These are phyloP conservation scores for Poecilia wingei DNA, from an alignment of 2,797 vertebrate genomes.

Conservation along the genomic window DNA sequence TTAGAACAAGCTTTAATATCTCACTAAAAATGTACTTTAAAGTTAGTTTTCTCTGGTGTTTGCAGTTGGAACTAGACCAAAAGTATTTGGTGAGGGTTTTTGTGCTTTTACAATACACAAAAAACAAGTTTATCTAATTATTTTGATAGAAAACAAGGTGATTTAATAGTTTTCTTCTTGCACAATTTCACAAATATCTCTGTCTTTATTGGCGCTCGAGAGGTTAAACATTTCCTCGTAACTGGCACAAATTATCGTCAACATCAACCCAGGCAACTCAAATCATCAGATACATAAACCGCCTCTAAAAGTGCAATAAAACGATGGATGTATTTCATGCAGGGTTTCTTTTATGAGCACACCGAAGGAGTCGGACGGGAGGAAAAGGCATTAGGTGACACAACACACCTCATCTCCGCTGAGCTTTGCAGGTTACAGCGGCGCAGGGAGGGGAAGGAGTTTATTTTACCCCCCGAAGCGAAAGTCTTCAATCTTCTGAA, in stretches of 20 bases:
- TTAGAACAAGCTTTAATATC: no score
- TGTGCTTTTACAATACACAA: background rate
- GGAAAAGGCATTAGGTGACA: conserved; percentile 75
- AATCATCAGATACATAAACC: conserved; percentile 1
- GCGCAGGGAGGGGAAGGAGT: conserved; percentile 40
- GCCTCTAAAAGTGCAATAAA: conserved; percentile 7
- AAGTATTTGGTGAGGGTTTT: no score
- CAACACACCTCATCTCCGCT: conserved; percentile 58
- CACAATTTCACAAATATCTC: background rate
- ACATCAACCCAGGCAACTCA: background rate
- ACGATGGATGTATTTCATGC: conserved; percentile 46
- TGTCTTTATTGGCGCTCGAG: background rate
- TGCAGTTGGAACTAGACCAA: no score
- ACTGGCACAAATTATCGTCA: background rate
- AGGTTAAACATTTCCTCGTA: background rate
- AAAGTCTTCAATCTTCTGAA: conserved; percentile 75
- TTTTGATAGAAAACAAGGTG: background rate
- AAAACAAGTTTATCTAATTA: background rate
- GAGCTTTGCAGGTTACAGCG: conserved; percentile 64
- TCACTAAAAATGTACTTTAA: no score
- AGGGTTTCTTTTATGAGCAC: conserved; percentile 65
- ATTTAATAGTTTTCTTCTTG: background rate
- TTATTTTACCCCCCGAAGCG: conserved; percentile 38
- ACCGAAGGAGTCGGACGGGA: conserved; percentile 77
- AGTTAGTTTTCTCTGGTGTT: no score